Evolutionary conservation across 2,797 vertebrate species (phyloP), one percentile per base, ranked within the genome.

Genomic region (Muscicapa comitata): DNA sequence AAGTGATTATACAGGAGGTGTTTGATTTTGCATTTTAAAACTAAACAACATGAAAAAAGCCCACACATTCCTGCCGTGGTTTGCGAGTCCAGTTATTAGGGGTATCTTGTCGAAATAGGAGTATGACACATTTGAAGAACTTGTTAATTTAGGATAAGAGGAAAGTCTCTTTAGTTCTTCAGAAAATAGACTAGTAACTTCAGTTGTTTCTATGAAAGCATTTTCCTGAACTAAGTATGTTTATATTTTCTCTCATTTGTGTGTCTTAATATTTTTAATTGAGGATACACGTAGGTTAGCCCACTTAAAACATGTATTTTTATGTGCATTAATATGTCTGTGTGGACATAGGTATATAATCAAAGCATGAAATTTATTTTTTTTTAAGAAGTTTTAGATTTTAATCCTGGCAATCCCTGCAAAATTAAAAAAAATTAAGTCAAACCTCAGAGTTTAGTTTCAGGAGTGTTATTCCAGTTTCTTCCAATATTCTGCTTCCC

Each of bases 331-430:
- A 81, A 5, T 80, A 71, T 63, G 85, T 94, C 43, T 81, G 6
- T 90, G 48, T 87, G 71, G 90, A 92, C 80, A 94, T 2, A 93
- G 80, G 43, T 79, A 37, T 83, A 57, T 83, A 85, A 71, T 88
- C 40, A 79, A 94, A 89, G 42, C 61, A 82, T 68, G 55, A 68
- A 37, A 77, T 48, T 26, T 43, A 24, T 86, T 73, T 47, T 7
- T 4, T 4, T n/a, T n/a, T n/a, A 42, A 55, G 33, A 67, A 21
- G 13, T 31, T 81, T 13, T 28, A 43, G 55, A 40, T 76, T 68
- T 93, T 91, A 86, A 92, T 92, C 81, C 68, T 93, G 86, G 80
- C 78, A 79, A 70, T 92, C 74, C 91, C 92, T 95, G 92, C 88
- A 87, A 79, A 67, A 63, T 54, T 75, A 29, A 48, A 67, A 86